Conservation (phyloP, 2,888 invertebrate genomes). For the Halictus quadricinctus region DNA sequence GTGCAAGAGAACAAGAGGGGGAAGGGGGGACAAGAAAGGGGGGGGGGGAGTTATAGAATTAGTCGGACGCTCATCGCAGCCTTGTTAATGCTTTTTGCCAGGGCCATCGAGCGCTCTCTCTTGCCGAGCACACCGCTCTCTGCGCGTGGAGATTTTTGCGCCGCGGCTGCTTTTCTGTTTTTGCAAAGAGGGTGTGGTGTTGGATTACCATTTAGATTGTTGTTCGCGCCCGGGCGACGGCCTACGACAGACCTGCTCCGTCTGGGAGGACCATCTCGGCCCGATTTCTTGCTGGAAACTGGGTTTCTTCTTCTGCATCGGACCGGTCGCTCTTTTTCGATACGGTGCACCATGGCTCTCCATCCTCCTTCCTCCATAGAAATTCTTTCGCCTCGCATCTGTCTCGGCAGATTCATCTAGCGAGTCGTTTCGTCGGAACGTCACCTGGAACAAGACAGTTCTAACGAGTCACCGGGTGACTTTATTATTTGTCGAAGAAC, state of each 20-base stretch:
- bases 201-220: constrained; percentile 82
- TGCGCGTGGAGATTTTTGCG: constrained; percentile 53
- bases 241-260: constrained; percentile 40
- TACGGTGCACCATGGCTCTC: neutral
- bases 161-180: constrained; percentile 75
- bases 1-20: neutral
- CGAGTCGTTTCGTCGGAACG: neutral
- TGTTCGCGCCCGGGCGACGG: constrained; percentile 60
- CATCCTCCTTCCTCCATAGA: too few species aligned
- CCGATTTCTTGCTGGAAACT: constrained; percentile 13
- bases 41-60: constrained; percentile 61
- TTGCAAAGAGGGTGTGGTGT: constrained; percentile 80
- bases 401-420: too few species aligned
- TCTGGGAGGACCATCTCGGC: neutral
- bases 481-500: neutral
- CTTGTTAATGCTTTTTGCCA: constrained; percentile 77
- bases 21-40: neutral
- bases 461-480: neutral
- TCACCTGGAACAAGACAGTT: neutral
- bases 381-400: too few species aligned
- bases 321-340: neutral
- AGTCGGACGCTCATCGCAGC: constrained; percentile 61
- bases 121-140: neutral
- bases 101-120: constrained; percentile 17
- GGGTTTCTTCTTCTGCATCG: neutral